Evolutionary conservation across 2,797 vertebrate species (phyloP).

Genomic region (Muscicapa comitata): DNA sequence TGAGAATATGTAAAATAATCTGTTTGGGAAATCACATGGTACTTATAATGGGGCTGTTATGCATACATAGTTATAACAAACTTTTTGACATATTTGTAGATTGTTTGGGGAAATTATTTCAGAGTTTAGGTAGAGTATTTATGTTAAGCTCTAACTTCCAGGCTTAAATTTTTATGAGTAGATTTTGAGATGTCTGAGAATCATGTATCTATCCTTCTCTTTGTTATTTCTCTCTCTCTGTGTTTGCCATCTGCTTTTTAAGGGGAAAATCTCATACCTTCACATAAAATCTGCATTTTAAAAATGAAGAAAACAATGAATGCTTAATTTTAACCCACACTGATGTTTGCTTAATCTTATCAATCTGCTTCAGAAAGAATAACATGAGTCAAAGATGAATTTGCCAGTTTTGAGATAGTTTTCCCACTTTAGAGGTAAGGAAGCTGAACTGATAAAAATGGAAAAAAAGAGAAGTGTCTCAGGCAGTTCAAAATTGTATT

Average conservation of each 20-base stretch:
- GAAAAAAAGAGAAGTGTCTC: background rate
- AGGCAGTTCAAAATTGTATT: background rate
- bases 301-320: background rate
- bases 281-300: background rate
- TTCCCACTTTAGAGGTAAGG: background rate
- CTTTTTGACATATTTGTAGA: background rate
- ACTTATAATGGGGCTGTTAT: background rate
- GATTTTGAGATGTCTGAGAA: background rate
- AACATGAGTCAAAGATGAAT: background rate
- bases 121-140: background rate
- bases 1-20: background rate
- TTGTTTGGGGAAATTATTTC: background rate
- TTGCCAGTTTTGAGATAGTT: background rate
- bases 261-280: background rate
- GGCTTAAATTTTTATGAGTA: background rate
- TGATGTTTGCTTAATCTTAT: background rate
- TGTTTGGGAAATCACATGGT: background rate
- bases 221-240: background rate
- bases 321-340: background rate
- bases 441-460: background rate
- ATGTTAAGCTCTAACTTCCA: background rate
- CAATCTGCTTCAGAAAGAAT: background rate
- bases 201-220: accelerated
- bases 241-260: background rate
- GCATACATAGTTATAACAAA: background rate